Evolutionary conservation across 2,888 invertebrate species (phyloP).

Genomic region (Nesidiocoris tenuis): DNA sequence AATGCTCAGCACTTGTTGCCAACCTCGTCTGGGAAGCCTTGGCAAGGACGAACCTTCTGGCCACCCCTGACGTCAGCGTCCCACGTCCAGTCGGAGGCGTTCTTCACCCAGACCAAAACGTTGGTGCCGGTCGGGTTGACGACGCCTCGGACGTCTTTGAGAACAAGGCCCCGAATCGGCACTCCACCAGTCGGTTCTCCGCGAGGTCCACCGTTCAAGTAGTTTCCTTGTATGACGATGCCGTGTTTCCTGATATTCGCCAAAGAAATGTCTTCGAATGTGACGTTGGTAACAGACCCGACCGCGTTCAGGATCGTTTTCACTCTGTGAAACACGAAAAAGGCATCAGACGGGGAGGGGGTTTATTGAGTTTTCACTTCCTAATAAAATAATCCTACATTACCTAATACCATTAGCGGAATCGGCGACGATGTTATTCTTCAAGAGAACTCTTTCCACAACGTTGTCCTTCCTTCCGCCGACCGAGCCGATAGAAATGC

Average conservation of each 20-base stretch:
- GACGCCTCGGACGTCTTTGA: slow-evolving; percentile 11
- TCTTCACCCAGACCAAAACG: slow-evolving; percentile 10
- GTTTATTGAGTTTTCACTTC: too few species aligned
- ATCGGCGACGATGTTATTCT: neutral
- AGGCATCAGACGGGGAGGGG: too few species aligned
- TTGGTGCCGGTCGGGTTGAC: neutral
- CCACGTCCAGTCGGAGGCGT: slow-evolving; percentile 25
- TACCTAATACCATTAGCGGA: slow-evolving; percentile 15
- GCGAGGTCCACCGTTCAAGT: neutral
- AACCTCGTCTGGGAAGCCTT: slow-evolving; percentile 22
- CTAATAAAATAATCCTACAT: too few species aligned
- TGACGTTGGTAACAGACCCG: neutral
- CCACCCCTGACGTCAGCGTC: neutral
- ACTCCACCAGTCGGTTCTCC: slow-evolving; percentile 9
- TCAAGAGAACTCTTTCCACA: neutral
- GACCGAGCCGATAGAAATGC: slow-evolving; percentile 23
- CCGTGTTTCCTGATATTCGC: slow-evolving; percentile 4
- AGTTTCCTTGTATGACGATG: slow-evolving; percentile 22
- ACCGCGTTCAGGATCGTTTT: slow-evolving; percentile 3
- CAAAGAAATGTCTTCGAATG: neutral
- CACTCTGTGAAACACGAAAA: neutral
- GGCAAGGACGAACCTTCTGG: neutral
- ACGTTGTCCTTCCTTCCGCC: slow-evolving; percentile 28
- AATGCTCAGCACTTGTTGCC: too few species aligned
- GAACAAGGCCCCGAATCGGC: neutral